Percentiles rank a stretch among this genome's conserved stretches.
Conservation (phyloP, 2,113 vertebrate genomes). For the Phalacrocorax brasilianus region DNA sequence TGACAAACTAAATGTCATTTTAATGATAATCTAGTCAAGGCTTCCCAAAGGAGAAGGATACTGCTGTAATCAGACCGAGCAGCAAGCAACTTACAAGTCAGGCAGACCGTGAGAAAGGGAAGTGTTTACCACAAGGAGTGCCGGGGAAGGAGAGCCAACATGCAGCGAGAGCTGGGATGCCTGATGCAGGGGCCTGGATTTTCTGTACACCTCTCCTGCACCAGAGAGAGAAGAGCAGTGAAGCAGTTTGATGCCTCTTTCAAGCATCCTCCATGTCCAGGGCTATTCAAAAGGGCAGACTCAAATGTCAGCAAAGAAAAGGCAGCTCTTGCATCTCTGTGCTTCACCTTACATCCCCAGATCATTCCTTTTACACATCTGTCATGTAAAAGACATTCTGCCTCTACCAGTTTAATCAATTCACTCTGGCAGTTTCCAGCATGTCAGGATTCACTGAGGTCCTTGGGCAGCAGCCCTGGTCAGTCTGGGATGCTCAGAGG, state of each 20-base stretch:
- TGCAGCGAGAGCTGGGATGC: neutral
- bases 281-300: neutral
- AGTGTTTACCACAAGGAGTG: neutral
- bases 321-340: neutral
- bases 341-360: neutral
- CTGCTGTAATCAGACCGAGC: neutral
- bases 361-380: neutral
- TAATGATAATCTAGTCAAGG: neutral
- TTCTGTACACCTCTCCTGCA: neutral
- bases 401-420: neutral
- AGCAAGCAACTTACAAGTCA: neutral
- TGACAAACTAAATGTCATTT: neutral
- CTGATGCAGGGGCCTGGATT: neutral
- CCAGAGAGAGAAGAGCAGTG: neutral
- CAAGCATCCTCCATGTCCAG: neutral
- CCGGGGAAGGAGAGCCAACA: neutral
- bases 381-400: neutral
- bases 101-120: neutral
- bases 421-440: neutral
- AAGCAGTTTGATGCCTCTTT: neutral
- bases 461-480: neutral
- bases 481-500: neutral
- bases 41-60: neutral
- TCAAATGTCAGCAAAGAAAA: neutral
- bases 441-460: neutral